Evolutionary conservation across 2,113 vertebrate species (phyloP).

Genomic region (Edolisoma coerulescens): DNA sequence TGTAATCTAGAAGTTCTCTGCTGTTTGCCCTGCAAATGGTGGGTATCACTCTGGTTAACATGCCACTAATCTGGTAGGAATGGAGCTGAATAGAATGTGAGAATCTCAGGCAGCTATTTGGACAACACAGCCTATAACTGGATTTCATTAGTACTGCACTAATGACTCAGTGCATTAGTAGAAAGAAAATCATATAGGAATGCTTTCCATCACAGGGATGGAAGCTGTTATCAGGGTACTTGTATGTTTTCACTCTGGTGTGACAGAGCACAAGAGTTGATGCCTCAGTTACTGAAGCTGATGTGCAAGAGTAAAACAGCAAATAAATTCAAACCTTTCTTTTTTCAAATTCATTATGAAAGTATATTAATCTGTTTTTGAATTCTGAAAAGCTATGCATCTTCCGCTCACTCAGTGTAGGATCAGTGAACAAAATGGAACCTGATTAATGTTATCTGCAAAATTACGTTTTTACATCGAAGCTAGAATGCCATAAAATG

Average conservation of each 20-base stretch:
- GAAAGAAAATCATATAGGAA: neutral
- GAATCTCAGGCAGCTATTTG: neutral
- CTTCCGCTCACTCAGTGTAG: neutral
- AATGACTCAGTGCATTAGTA: neutral
- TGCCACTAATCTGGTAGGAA: neutral
- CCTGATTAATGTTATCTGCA: neutral
- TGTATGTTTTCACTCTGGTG: neutral
- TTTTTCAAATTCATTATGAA: neutral
- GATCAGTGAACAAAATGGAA: neutral
- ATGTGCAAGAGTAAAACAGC: neutral
- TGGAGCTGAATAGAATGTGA: neutral
- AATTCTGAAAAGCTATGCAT: neutral
- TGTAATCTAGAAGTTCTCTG: neutral
- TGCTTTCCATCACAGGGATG: too few relatives aligned
- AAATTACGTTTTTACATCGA: neutral
- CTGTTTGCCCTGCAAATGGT: neutral
- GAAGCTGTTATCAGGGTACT: neutral
- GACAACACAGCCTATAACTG: neutral
- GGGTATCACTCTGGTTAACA: neutral
- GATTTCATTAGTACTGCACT: constrained; percentile 18
- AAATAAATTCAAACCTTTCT: neutral
- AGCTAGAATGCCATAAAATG: neutral
- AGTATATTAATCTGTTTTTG: neutral
- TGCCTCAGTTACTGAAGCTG: neutral
- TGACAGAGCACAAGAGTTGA: neutral